Evolutionary conservation across 2,888 invertebrate genomes (phyloP).

Genomic region (Tetragonisca angustula): DNA sequence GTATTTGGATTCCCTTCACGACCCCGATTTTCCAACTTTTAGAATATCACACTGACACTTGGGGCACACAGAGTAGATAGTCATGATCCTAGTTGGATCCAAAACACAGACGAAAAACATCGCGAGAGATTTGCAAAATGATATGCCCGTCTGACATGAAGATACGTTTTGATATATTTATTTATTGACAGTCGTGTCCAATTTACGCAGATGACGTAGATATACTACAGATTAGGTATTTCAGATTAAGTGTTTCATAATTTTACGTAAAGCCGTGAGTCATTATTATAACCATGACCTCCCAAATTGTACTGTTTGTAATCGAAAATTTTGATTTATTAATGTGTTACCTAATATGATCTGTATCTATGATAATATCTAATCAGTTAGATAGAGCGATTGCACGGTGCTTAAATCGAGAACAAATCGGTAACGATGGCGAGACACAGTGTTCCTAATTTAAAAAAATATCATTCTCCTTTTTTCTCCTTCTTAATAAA

Average conservation of each 20-base stretch:
- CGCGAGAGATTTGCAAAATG: neutral
- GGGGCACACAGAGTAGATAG: too few species aligned
- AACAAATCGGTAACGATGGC: neutral
- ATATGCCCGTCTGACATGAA: too few species aligned
- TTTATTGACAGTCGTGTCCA: neutral
- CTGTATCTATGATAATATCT: conserved; percentile 9
- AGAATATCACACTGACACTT: neutral
- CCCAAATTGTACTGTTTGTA: neutral
- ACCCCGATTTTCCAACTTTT: neutral
- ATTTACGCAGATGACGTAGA: neutral
- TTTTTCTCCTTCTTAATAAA: neutral
- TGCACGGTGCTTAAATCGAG: neutral
- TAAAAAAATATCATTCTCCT: neutral
- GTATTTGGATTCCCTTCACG: conserved; percentile 5
- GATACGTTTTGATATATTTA: neutral
- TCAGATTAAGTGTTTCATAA: neutral
- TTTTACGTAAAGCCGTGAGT: neutral
- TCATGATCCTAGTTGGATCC: too few species aligned
- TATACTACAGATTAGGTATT: neutral
- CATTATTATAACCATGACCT: conserved; percentile 16
- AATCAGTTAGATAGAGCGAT: conserved; percentile 30
- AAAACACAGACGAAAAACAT: neutral
- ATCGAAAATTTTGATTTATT: conserved; percentile 23
- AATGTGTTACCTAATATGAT: conserved; percentile 17
- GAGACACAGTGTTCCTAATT: neutral